Evolutionary conservation across 2,113 vertebrate genomes (phyloP).

Genomic region (Regulus satrapa): DNA sequence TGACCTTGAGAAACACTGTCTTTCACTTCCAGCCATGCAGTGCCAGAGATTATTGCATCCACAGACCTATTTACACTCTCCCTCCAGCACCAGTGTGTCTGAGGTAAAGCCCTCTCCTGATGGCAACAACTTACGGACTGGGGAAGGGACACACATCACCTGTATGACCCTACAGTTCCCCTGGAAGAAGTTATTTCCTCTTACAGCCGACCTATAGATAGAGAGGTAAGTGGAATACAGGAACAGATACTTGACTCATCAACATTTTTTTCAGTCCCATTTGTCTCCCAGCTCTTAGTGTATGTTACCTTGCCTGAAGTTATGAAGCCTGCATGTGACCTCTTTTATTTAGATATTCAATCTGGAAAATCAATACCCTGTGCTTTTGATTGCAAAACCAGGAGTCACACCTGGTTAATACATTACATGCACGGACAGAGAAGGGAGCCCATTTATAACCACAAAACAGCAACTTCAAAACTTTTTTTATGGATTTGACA

Average conservation of each 20-base stretch:
- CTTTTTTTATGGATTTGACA: not conserved
- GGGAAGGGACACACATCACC: not conserved
- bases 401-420: not conserved
- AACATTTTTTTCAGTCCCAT: not conserved
- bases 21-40: not conserved
- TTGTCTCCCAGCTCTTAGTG: not conserved
- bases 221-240: not conserved
- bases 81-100: not conserved
- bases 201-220: not conserved
- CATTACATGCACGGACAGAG: not conserved
- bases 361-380: constrained; percentile 5
- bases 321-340: not conserved
- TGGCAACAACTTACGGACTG: not conserved
- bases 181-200: not conserved
- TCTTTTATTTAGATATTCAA: not conserved
- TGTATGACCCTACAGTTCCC: not conserved
- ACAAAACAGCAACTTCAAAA: not conserved
- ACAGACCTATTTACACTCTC: not conserved
- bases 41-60: not conserved
- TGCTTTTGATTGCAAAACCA: not conserved
- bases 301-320: not conserved
- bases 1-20: not conserved
- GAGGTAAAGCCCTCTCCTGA: not conserved
- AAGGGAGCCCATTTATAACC: not conserved
- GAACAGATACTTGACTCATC: not conserved